These are phyloP conservation scores for Drosophila gaucha DNA, from an alignment of 2,888 invertebrate genomes.

Conservation along the genomic window DNA sequence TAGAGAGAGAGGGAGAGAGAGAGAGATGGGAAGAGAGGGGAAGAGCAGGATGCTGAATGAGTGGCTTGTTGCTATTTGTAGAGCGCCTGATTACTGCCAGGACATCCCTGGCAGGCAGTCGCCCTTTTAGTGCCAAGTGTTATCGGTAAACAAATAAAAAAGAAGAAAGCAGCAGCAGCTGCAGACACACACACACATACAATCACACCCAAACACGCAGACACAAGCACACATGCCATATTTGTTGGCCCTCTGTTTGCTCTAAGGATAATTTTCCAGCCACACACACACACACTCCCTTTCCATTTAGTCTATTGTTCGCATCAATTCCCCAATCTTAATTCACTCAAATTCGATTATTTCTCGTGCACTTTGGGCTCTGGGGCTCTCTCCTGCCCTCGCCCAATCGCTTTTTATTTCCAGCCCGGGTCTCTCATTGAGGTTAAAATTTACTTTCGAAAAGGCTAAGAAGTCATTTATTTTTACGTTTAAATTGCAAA, in stretches of 20 bases:
- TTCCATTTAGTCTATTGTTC: constrained; percentile 63
- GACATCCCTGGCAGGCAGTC: constrained; percentile 55
- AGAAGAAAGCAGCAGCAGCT: constrained; percentile 37
- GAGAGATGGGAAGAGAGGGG: constrained; percentile 1
- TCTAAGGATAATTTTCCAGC: constrained; percentile 73
- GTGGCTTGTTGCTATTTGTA: constrained; percentile 78
- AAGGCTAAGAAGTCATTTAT: constrained; percentile 79
- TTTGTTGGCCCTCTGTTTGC: constrained; percentile 67
- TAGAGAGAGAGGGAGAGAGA: not conserved
- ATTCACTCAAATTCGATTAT: constrained; percentile 82
- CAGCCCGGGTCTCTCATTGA: constrained; percentile 41
- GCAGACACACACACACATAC: constrained; percentile 4
- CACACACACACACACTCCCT: constrained; percentile 14
- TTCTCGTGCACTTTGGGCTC: constrained; percentile 68
- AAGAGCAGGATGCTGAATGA: constrained; percentile 32
- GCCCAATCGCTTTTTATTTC: constrained; percentile 22
- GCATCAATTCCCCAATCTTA: constrained; percentile 79
- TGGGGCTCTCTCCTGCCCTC: constrained; percentile 3
- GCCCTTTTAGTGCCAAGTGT: constrained; percentile 77
- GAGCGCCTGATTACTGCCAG: constrained; percentile 80
- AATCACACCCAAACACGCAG: not conserved
- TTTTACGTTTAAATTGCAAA: constrained; percentile 73
- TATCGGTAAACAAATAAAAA: constrained; percentile 81
- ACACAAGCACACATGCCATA: constrained; percentile 18
- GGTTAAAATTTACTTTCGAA: constrained; percentile 77